These are phyloP conservation scores for Drosophila prosaltans DNA, from an alignment of 1,140 invertebrate species.

Conservation along the genomic window DNA sequence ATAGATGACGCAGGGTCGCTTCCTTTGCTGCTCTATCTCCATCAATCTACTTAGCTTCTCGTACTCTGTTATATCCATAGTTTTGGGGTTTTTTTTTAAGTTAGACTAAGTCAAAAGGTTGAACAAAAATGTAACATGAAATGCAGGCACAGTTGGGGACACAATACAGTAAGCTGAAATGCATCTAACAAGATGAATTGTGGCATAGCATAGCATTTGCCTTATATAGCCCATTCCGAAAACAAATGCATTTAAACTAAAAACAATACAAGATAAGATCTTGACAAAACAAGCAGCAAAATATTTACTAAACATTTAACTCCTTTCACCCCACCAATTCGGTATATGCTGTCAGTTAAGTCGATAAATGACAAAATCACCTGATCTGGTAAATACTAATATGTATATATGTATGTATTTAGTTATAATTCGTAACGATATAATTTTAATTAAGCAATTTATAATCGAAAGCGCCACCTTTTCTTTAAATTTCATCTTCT, in stretches of 20 bases:
- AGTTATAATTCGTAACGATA: neutral
- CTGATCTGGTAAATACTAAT: neutral
- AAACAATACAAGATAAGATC: slow-evolving; percentile 4
- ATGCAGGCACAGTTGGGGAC: slow-evolving; percentile 28
- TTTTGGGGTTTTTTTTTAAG: slow-evolving; percentile 19
- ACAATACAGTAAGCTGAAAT: slow-evolving; percentile 28
- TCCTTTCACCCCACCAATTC: neutral
- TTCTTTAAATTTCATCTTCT: too few relatives aligned
- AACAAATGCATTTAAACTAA: neutral
- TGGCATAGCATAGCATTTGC: neutral
- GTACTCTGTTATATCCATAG: slow-evolving; percentile 57
- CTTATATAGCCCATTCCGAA: neutral
- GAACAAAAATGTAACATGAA: slow-evolving; percentile 26
- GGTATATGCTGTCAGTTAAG: neutral
- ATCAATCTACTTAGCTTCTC: slow-evolving; percentile 35
- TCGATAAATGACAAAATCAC: neutral
- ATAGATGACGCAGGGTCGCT: slow-evolving; percentile 31
- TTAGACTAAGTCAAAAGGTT: slow-evolving; percentile 4
- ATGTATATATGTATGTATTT: neutral
- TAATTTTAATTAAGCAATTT: too few relatives aligned
- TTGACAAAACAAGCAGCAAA: neutral
- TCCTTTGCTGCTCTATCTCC: neutral
- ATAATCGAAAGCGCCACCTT: too few relatives aligned
- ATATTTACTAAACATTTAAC: slow-evolving; percentile 1
- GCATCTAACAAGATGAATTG: neutral